Percentiles rank a stretch among this genome's conserved stretches.
These are phyloP conservation scores for Nebria ingens DNA, from an alignment of 1,140 invertebrate species.

Conservation along the genomic window DNA sequence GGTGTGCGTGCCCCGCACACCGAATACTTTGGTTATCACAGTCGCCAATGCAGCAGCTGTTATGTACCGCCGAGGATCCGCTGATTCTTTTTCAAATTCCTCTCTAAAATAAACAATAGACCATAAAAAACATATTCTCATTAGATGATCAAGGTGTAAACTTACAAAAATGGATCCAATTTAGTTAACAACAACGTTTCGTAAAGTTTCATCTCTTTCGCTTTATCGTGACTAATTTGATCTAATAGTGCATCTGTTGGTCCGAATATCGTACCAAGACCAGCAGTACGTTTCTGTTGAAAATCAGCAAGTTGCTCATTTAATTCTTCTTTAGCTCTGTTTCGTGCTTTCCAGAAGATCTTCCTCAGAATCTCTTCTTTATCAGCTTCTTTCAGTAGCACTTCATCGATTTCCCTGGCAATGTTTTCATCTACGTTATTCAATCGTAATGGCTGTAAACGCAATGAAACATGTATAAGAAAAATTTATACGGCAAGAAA, in stretches of 20 bases:
- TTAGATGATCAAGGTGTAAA: constrained; percentile 16
- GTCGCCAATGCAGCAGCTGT: constrained; percentile 69
- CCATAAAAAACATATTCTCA: constrained; percentile 3
- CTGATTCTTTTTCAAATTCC: constrained; percentile 58
- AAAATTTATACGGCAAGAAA: constrained; percentile 16
- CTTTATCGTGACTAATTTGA: constrained; percentile 71
- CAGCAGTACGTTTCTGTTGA: constrained; percentile 78
- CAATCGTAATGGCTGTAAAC: constrained; percentile 65
- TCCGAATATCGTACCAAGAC: constrained; percentile 83
- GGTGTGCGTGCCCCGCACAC: constrained; percentile 38
- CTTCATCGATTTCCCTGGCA: constrained; percentile 79
- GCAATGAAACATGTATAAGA: constrained; percentile 10
- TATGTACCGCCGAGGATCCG: constrained; percentile 56
- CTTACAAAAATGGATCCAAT: constrained; percentile 60
- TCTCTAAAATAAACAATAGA: constrained; percentile 41
- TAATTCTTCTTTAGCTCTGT: constrained; percentile 74
- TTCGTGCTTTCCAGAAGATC: constrained; percentile 79
- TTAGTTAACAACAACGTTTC: constrained; percentile 61
- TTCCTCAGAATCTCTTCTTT: constrained; percentile 81
- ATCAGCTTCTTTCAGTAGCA: constrained; percentile 67
- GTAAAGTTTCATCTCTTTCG: constrained; percentile 63
- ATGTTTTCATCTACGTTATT: constrained; percentile 77
- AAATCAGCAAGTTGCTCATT: constrained; percentile 82
- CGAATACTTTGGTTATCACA: constrained; percentile 62
- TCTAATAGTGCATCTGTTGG: constrained; percentile 71